phyloP scores from a whole-genome alignment of 2,113 vertebrate genomes.

The Tiliqua scincoides region DNA sequence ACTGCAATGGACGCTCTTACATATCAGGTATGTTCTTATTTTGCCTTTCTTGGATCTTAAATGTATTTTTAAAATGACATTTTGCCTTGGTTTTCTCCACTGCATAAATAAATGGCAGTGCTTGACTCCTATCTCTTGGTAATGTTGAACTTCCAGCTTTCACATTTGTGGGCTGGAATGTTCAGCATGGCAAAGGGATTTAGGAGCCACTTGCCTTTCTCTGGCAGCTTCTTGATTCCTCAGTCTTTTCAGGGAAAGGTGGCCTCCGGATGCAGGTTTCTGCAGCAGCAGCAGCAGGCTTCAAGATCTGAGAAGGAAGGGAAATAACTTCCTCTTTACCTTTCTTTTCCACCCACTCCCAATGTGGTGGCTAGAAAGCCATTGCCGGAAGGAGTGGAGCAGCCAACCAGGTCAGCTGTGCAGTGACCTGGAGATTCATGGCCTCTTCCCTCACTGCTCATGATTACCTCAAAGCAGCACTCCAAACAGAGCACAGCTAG shows the following conservation, averaged over 20 bases:
- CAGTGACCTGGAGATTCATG: not conserved
- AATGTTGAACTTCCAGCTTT: not conserved
- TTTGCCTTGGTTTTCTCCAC: not conserved
- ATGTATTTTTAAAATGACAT: not conserved
- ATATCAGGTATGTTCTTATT: constrained; percentile 83
- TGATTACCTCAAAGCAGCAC: not conserved
- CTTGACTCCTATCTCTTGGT: not conserved
- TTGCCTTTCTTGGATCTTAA: not conserved
- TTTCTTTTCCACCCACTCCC: not conserved
- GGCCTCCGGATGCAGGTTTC: not conserved
- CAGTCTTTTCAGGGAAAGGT: not conserved
- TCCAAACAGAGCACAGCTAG: not conserved
- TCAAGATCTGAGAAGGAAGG: not conserved
- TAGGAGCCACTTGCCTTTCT: too few species aligned
- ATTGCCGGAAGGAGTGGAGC: not conserved
- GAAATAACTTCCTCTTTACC: not conserved
- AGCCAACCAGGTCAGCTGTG: not conserved
- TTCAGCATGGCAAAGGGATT: not conserved
- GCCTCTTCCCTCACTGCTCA: not conserved
- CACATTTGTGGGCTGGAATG: not conserved
- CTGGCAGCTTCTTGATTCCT: not conserved
- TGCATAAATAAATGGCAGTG: not conserved
- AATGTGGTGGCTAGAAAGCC: not conserved
- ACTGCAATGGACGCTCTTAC: constrained; percentile 91
- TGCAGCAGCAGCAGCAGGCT: not conserved